Evolutionary conservation across 1,140 invertebrate genomes (phyloP), one percentile per base, ranked within the genome.

Genomic region (Temnothorax longispinosus): DNA sequence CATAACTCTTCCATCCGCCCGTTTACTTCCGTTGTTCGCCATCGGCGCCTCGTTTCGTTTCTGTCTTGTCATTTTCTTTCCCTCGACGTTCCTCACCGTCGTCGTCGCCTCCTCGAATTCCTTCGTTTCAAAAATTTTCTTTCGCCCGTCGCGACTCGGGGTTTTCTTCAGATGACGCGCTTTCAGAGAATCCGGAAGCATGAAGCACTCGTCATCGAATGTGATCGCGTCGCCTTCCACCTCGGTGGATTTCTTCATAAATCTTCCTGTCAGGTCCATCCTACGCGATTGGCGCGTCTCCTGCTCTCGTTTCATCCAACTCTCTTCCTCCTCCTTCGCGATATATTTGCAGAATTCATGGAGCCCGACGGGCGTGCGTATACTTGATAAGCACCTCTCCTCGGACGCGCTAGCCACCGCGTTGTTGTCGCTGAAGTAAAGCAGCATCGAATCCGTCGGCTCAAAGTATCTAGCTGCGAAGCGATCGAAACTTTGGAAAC

Each of bases 341-440:
- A 96, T 94, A 91, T 96, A 96, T 76, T 96, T 94, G 91, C 95
- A 95, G 93, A 96, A 96, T 87, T 96, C 96, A 90, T 95, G 93
- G 27, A 96, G 90, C 76, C 95, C 95, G 47, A 96, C 89, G 3
- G 96, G 94, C n/a, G 96, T 96, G 3, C 95, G 92, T 77, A 96
- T 87, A 87, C 93, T 95, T 72, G 93, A 92, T 5, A 93, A 89
- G 93, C 94, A 94, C 88, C 94, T 94, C 54, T 94, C 91, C 38
- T 94, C 89, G 6, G 88, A 90, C 81, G 95, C 90, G 0, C 92
- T 92, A 62, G 94, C 91, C 35, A 90, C 87, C 85, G 94, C 89
- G 58, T 95, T 92, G 80, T 93, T 93, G 90, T 96, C 95, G 95
- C 85, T 94, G 93, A 89, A 96, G 93, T 92, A 95, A 90, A 89